phyloP scores from a whole-genome alignment of 2,797 vertebrate genomes.

The Apogon talboti region DNA sequence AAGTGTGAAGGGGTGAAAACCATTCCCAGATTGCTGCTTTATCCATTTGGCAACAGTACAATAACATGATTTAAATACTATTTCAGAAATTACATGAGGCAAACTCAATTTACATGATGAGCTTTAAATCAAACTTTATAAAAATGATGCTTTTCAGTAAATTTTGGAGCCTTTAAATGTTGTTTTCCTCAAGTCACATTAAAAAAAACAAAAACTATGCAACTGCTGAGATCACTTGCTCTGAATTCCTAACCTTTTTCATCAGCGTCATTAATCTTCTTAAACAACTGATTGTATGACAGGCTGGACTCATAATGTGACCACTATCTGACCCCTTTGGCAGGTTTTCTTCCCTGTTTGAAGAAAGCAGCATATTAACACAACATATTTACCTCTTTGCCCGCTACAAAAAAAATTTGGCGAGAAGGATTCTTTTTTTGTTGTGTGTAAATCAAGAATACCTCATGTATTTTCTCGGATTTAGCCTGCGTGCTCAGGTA shows the following conservation, averaged over 20 bases:
- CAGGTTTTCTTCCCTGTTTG: conserved; percentile 1
- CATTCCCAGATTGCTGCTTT: conserved; percentile 40
- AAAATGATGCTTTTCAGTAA: not conserved
- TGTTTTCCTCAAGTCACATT: conserved; percentile 3
- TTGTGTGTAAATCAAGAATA: conserved; percentile 18
- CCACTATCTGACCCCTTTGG: not conserved
- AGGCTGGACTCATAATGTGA: not conserved
- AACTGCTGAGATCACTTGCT: not conserved
- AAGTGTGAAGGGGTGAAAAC: conserved; percentile 23
- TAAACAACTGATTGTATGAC: not conserved
- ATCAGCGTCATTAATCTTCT: not conserved
- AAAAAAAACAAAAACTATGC: not conserved
- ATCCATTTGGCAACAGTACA: conserved; percentile 28
- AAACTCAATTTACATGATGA: conserved; percentile 1
- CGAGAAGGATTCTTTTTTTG: too few relatives aligned
- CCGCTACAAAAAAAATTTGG: too few relatives aligned
- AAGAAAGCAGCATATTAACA: conserved; percentile 4
- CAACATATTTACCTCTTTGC: not conserved
- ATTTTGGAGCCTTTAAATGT: conserved; percentile 1
- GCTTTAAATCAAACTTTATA: too few relatives aligned
- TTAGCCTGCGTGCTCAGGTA: conserved; percentile 20
- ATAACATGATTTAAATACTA: not conserved
- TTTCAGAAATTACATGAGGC: conserved; percentile 35
- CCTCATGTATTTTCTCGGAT: conserved; percentile 27
- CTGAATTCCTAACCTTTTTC: not conserved